phyloP scores from a whole-genome alignment of 2,113 vertebrate species.

The Chionomys nivalis region DNA sequence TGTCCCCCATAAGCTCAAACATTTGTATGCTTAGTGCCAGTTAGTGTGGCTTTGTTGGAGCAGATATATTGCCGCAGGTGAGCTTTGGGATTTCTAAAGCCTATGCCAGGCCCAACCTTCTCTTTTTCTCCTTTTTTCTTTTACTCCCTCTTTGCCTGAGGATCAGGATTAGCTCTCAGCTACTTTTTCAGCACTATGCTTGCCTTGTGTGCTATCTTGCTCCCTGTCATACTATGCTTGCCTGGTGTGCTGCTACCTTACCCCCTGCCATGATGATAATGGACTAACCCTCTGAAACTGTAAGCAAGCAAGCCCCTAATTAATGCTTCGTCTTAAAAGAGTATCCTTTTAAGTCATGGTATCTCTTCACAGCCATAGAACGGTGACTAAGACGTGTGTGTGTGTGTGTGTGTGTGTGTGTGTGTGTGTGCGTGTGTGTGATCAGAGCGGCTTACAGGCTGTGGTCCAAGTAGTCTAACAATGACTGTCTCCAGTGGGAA shows the following conservation, averaged over 20 bases:
- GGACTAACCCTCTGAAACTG: neutral
- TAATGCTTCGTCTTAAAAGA: no score
- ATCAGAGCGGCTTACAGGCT: neutral
- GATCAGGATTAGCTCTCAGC: neutral
- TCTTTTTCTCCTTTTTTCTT: neutral
- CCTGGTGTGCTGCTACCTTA: neutral
- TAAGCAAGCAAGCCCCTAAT: no score
- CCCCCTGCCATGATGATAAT: no score
- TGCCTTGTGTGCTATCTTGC: no score
- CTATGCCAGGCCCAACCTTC: neutral
- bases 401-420: neutral
- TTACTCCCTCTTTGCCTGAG: neutral
- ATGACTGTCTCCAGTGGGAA: neutral
- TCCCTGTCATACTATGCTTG: no score
- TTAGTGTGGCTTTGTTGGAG: neutral
- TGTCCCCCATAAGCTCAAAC: neutral
- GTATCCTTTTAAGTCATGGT: neutral
- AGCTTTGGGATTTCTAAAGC: neutral
- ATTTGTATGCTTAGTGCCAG: neutral
- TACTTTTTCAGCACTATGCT: neutral
- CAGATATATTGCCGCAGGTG: neutral
- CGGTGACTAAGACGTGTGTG: neutral
- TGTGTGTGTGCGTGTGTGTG: neutral
- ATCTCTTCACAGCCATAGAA: neutral
- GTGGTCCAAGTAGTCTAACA: neutral